phyloP scores from a whole-genome alignment of 30 jellyfish, hydroid and myxozoan genomes.

The Aurelia sp. region DNA sequence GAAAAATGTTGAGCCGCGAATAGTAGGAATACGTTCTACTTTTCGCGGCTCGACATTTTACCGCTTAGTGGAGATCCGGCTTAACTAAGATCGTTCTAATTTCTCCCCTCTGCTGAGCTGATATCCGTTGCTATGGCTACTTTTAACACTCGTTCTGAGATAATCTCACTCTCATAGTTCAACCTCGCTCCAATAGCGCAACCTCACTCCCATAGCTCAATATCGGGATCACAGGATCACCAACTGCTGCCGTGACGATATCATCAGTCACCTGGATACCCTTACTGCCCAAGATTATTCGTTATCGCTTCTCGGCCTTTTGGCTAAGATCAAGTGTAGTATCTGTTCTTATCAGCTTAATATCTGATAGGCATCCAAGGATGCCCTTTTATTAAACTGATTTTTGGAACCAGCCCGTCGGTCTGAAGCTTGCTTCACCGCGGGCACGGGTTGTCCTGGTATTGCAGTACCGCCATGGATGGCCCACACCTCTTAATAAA shows the following conservation, averaged over 20 bases:
- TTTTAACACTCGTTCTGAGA: no score
- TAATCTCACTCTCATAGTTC: no score
- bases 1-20: no score
- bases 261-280: not conserved
- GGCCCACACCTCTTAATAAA: conserved; percentile 43
- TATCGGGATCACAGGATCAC: no score
- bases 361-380: conserved; percentile 56
- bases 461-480: conserved; percentile 51
- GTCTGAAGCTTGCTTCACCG: conserved; percentile 63
- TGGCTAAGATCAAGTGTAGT: conserved; percentile 52
- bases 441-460: conserved; percentile 66
- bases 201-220: no score
- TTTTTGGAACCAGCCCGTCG: conserved; percentile 56
- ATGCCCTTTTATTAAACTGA: conserved; percentile 53
- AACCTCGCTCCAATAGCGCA: no score
- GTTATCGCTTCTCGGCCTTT: conserved; percentile 25
- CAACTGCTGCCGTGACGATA: not conserved
- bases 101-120: no score
- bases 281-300: not conserved
- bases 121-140: no score
- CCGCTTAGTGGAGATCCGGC: no score
- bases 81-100: no score
- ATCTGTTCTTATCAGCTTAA: conserved; percentile 63
- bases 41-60: no score
- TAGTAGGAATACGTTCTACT: no score